Evolutionary conservation across 2,888 invertebrate species (phyloP).

Genomic region (Leptothorax acervorum): DNA sequence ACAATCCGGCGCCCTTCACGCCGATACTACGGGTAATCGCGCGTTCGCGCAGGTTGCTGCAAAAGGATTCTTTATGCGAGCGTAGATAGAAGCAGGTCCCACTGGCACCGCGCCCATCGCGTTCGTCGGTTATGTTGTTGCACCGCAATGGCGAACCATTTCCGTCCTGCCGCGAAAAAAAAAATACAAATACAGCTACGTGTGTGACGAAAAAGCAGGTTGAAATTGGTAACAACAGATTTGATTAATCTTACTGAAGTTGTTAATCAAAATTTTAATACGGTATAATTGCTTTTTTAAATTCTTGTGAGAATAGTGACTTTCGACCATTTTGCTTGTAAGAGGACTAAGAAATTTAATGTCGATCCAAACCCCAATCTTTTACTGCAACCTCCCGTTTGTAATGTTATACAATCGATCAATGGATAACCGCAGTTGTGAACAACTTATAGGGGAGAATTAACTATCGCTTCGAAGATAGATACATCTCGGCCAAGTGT

Average conservation of each 20-base stretch:
- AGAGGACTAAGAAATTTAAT: background rate
- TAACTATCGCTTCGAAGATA: slow-evolving; percentile 37
- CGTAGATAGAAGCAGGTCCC: slow-evolving; percentile 65
- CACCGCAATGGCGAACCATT: slow-evolving; percentile 52
- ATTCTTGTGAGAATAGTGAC: background rate
- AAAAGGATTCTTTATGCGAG: slow-evolving; percentile 69
- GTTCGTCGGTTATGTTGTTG: slow-evolving; percentile 55
- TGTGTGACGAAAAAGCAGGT: slow-evolving; percentile 9
- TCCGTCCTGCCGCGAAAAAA: slow-evolving; percentile 39
- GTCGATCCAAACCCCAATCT: background rate
- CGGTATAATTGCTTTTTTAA: background rate
- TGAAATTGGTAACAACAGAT: background rate
- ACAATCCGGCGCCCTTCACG: slow-evolving; percentile 35
- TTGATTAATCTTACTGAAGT: background rate
- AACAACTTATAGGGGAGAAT: slow-evolving; percentile 19
- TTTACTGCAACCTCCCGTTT: background rate
- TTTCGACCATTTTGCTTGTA: background rate
- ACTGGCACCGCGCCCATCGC: slow-evolving; percentile 34
- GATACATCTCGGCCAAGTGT: slow-evolving; percentile 32
- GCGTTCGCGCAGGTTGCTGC: slow-evolving; percentile 69
- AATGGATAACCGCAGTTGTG: background rate
- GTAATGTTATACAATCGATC: slow-evolving; percentile 7
- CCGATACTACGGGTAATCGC: slow-evolving; percentile 65
- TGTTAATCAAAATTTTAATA: background rate
- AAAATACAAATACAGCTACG: slow-evolving; percentile 24